Percentiles rank a stretch among this genome's conserved stretches.
These are phyloP conservation scores for Pseudonaja textilis DNA, from an alignment of 2,113 vertebrate genomes.

Conservation along the genomic window DNA sequence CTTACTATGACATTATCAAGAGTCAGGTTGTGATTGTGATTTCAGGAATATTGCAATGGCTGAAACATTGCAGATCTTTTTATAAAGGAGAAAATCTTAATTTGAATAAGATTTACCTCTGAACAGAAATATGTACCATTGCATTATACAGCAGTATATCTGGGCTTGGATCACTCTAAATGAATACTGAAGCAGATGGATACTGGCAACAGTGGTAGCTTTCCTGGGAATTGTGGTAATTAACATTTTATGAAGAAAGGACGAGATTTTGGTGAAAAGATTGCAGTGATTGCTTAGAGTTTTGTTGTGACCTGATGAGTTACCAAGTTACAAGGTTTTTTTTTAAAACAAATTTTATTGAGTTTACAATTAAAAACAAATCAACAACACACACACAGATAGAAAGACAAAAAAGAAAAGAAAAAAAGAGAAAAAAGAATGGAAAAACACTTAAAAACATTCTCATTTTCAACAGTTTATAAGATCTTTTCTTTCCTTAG, in stretches of 20 bases:
- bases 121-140: not conserved
- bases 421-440: too few species aligned
- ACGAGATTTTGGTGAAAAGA: not conserved
- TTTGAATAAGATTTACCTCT: not conserved
- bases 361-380: too few species aligned
- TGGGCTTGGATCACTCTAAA: not conserved
- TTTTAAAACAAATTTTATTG: too few species aligned
- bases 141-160: not conserved
- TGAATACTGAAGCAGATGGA: not conserved
- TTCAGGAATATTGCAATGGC: not conserved
- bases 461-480: too few species aligned
- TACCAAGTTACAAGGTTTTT: not conserved
- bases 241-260: not conserved
- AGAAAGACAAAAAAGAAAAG: too few species aligned
- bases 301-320: not conserved
- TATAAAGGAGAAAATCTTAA: not conserved
- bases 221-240: not conserved
- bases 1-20: not conserved
- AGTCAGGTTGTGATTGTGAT: not conserved
- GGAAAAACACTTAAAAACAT: too few species aligned
- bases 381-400: too few species aligned
- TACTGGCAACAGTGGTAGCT: not conserved
- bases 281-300: not conserved
- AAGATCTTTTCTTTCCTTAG: too few species aligned
- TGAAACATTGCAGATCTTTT: not conserved